Evolutionary conservation across 2,797 vertebrate species (phyloP), one percentile per base, ranked within the genome.

Genomic region (Trematomus bernacchii): DNA sequence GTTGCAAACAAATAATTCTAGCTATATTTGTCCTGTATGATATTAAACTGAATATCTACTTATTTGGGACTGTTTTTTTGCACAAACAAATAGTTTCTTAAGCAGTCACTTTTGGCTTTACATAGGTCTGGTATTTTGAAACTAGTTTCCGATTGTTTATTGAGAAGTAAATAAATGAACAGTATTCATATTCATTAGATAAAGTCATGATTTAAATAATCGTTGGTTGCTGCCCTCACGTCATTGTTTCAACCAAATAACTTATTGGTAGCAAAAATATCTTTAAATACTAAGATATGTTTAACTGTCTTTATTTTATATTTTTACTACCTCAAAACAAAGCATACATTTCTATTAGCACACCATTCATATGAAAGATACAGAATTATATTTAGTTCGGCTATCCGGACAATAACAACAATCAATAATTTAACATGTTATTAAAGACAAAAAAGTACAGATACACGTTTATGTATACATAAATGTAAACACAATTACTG

Each of bases 321-420:
- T 63, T 64, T 69, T 50, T 18, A 18, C 43, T 12, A 42, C 57
- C 9, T 40, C 57, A 66, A 59, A 57, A 52, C 6, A 23, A 61
- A 61, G 10, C 42, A 50, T 11, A 48, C 10, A 57, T 37, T 58
- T 33, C 16, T 54, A 43, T 55, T 42, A 18, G 66, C 57, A 57
- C 44, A 57, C 19, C 16, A 52, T 69, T 50, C 46, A 70, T 40
- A 50, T 64, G 16, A 2, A 14, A 14, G 10, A 51, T 15, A 51
- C 18, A 10, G 12, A 11, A 3, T 61, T 19, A 64, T 10, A 16
- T 42, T 40, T 52, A 40, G 13, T 30, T 27, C 18, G 37, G 12
- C 27, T 1, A 42, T 44, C 23, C 21, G 40, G 15, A 65, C 62
- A 14, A 23, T 53, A 8, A 9, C 13, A 27, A 27, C 52, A 2